Base-by-base conservation (phyloP, 35 echinoderm and acorn worm species). In the Heliocidaris erythrogramma region DNA sequence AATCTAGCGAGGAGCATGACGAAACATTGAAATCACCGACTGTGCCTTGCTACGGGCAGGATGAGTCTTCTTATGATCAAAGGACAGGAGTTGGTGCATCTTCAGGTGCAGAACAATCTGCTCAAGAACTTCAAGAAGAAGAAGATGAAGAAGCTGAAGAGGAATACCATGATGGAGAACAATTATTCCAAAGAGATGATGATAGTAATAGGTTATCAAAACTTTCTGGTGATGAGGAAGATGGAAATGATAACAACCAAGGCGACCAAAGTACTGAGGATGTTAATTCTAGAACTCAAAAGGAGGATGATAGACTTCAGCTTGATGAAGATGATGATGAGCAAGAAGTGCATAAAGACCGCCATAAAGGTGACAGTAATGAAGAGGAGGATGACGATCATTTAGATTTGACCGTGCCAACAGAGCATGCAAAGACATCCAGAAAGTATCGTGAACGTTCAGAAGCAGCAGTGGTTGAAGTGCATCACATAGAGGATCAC, bases 401-500 rank as follows among this genome's bases (percentile, higher is more conserved):
- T n/a, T 31, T 91, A 95, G 88, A 30, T 32, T 61, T 93, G 59
- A 60, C 32, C 47, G 60, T 60, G 61, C 95, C 49, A 96, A 94
- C 35, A 47, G 32, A 78, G 47, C 47, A 21, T 30, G 3, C 14
- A 17, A 86, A 65, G 30, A 30, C 48, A 94, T 60, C 85, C 69
- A 5, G 31, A 27, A 48, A 32, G 87, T 32, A 48, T 13, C 30
- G 87, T 71, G 91, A 92, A 2, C 91, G 49, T 52, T 32, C 91
- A 30, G 91, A 52, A 7, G 94, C 94, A 31, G 95, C 95, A 48
- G 94, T 96, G 94, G 90, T 96, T 32, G 97, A 97, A 30, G 95
- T 98, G 60, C 96, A 98, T 90, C 97, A 97, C 85, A 85, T 97
- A 56, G 97, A 96, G 35, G 95, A 94, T 78, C 98, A 99, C 94